These are phyloP conservation scores for Merodon equestris DNA, from an alignment of 2,888 invertebrate genomes.

Conservation along the genomic window DNA sequence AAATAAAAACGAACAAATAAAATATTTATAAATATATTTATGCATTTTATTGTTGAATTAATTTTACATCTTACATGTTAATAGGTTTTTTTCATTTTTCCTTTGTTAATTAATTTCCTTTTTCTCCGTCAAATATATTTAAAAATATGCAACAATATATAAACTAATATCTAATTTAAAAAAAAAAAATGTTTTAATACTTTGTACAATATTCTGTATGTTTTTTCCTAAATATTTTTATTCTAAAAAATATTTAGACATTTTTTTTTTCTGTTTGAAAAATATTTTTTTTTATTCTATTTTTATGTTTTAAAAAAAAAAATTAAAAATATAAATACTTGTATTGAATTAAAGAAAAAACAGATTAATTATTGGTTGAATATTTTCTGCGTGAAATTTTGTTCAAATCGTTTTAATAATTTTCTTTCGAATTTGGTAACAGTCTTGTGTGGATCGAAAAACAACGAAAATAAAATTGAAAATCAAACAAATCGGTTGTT, in stretches of 20 bases:
- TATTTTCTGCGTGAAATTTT: conserved; percentile 36
- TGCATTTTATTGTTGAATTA: conserved; percentile 57
- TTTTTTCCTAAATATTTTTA: conserved; percentile 20
- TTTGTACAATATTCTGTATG: conserved; percentile 62
- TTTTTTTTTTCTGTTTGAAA: conserved; percentile 29
- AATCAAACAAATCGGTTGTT: conserved; percentile 1
- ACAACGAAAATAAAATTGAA: no score
- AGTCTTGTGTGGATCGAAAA: conserved; percentile 60
- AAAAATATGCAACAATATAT: conserved; percentile 69
- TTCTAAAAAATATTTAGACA: conserved; percentile 45
- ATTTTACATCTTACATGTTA: conserved; percentile 64
- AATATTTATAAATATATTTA: conserved; percentile 46
- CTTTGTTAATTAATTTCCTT: conserved; percentile 2
- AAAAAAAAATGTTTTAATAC: conserved; percentile 63
- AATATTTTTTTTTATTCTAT: conserved; percentile 41
- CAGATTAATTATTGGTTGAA: conserved; percentile 27
- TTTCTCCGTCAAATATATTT: conserved; percentile 63
- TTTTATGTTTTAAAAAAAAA: conserved; percentile 26
- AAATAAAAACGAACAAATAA: conserved; percentile 26
- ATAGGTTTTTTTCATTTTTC: conserved; percentile 49
- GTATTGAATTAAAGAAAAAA: conserved; percentile 11
- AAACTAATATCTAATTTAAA: conserved; percentile 64
- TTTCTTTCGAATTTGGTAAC: conserved; percentile 60
- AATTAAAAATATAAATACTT: conserved; percentile 56
- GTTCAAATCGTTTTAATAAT: conserved; percentile 50